Conservation (phyloP, 2,113 vertebrate species). For the Epinephelus moara region DNA sequence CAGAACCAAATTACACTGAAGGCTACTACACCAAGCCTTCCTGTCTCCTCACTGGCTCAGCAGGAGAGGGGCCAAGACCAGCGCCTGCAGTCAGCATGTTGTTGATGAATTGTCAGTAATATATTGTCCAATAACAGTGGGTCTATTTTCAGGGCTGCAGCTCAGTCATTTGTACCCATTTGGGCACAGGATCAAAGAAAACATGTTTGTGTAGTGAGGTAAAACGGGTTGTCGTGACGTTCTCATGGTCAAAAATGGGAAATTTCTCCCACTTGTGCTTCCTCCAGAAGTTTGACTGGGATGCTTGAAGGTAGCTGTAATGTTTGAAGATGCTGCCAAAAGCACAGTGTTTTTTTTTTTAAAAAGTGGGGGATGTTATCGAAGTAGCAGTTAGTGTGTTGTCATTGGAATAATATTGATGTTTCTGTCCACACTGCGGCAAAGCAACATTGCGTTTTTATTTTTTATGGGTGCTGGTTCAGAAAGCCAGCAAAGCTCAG, state of each 20-base stretch:
- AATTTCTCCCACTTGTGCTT: conserved; percentile 46
- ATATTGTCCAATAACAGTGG: conserved; percentile 64
- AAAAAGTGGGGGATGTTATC: conserved; percentile 26
- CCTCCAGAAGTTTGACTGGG: conserved; percentile 32
- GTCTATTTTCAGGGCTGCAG: conserved; percentile 65
- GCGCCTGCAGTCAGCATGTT: conserved; percentile 55
- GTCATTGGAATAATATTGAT: conserved; percentile 64
- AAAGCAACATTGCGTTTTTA: background rate
- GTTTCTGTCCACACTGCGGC: conserved; percentile 7
- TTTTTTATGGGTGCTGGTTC: background rate
- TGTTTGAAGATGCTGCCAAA: conserved; percentile 62
- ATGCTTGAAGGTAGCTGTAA: conserved; percentile 76
- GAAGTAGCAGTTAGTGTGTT: conserved; percentile 52
- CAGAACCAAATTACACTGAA: conserved; percentile 42
- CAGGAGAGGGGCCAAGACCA: conserved; percentile 48
- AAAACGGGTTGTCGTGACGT: conserved; percentile 36
- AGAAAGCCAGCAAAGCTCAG: background rate
- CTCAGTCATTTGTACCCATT: conserved; percentile 26
- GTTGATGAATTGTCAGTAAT: conserved; percentile 73
- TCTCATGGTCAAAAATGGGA: conserved; percentile 65
- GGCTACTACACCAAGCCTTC: conserved; percentile 40
- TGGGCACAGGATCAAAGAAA: conserved; percentile 43
- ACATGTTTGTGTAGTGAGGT: conserved; percentile 69
- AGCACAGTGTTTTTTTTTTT: conserved; percentile 4
- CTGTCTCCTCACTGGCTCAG: conserved; percentile 36